Conservation (phyloP, 2,797 vertebrate genomes). For the Decapterus maruadsi region DNA sequence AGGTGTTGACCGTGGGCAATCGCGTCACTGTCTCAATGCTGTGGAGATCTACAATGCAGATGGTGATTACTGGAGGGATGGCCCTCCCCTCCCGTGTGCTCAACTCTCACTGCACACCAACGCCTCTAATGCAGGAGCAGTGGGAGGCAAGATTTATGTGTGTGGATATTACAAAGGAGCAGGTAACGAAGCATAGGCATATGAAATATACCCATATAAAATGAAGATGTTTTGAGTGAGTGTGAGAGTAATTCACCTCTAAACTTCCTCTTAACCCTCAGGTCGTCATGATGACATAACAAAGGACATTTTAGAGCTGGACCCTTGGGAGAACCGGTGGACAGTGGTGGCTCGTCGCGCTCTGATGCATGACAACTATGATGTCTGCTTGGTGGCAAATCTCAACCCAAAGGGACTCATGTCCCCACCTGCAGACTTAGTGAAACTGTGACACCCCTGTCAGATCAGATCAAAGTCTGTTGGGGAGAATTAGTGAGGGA, state of each 20-base stretch:
- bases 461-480: slow-evolving; percentile 54
- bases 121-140: slow-evolving; percentile 89
- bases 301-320: slow-evolving; percentile 95
- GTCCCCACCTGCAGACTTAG: slow-evolving; percentile 91
- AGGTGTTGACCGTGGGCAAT: slow-evolving; percentile 92
- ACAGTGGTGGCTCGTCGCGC: slow-evolving; percentile 88
- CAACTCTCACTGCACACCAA: slow-evolving; percentile 93
- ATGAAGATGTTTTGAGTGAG: background rate
- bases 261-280: slow-evolving; percentile 65
- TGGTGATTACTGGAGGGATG: slow-evolving; percentile 94
- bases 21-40: slow-evolving; percentile 92
- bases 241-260: background rate
- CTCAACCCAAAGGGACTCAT: slow-evolving; percentile 95
- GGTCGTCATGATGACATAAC: slow-evolving; percentile 95
- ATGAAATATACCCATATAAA: background rate
- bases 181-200: slow-evolving; percentile 83
- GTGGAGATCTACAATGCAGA: slow-evolving; percentile 98
- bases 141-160: slow-evolving; percentile 95
- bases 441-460: slow-evolving; percentile 74
- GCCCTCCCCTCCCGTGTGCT: slow-evolving; percentile 90
- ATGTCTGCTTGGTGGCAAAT: slow-evolving; percentile 95
- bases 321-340: slow-evolving; percentile 96
- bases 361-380: slow-evolving; percentile 98
- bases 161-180: slow-evolving; percentile 97
- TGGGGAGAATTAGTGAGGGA: slow-evolving; percentile 28